phyloP scores from a whole-genome alignment of 2,113 vertebrate species.

The Opisthocomus hoazin region DNA sequence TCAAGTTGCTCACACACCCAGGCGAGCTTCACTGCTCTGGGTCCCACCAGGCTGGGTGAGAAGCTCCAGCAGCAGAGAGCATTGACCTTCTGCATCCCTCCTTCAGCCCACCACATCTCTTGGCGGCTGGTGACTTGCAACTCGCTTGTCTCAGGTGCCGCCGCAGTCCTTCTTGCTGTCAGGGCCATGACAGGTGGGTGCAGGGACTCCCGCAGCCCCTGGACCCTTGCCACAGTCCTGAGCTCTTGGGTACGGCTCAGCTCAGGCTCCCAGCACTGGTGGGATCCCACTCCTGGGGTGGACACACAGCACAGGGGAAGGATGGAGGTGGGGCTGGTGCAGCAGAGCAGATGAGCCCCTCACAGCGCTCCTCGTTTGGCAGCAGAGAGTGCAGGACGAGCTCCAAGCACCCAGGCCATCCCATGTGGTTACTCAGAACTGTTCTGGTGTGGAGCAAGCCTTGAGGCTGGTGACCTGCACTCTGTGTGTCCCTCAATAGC shows the following conservation, averaged over 20 bases:
- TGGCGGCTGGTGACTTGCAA: neutral
- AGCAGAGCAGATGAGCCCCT: neutral
- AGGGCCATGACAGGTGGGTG: accelerated
- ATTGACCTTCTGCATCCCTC: neutral
- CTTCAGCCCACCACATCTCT: neutral
- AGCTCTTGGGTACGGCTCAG: neutral
- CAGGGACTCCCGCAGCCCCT: neutral
- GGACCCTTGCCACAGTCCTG: neutral
- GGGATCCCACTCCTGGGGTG: neutral
- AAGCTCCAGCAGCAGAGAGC: neutral
- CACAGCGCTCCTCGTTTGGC: neutral
- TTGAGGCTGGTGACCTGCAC: neutral
- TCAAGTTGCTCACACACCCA: conserved; percentile 27
- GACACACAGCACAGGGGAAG: neutral
- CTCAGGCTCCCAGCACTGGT: neutral
- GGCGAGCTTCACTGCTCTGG: neutral
- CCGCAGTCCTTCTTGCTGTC: neutral
- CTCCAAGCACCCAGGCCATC: neutral
- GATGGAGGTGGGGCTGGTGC: neutral
- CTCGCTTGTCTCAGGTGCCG: neutral
- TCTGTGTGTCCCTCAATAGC: accelerated
- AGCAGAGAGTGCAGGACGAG: neutral
- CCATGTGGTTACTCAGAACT: neutral
- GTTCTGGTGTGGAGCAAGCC: neutral
- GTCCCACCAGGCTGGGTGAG: neutral